Evolutionary conservation across 2,888 invertebrate species (phyloP), one percentile per base, ranked within the genome.

Genomic region (Phengaris alcon): DNA sequence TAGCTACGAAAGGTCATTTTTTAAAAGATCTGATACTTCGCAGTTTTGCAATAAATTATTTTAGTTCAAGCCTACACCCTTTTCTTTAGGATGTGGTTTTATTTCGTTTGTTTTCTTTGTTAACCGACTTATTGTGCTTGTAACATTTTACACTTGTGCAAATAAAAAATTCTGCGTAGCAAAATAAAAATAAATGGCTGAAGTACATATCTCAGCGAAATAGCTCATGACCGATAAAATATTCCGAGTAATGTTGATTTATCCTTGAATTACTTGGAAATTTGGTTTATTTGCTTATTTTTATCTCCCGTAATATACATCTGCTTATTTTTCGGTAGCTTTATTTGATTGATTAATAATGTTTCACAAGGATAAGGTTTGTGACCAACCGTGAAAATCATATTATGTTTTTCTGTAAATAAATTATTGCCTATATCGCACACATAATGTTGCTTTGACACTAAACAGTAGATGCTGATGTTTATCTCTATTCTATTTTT

Each of bases 401-500:
- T 22, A 22, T 4, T 48, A 48, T 35, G 35, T 35, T 35, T 35
- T 35, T 35, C 35, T 35, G 35, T 35, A 0, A 35, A 35, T 35
- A 3, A 35, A 3, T 35, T 35, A 35, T 48, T 3, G n/a, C 8
- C 15, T 59, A 9, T 59, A 22, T 59, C 15, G 15, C 22, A 22
- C 15, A 10, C 22, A 22, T 5, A 15, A 22, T 22, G 22, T n/a
- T 59, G 22, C 6, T 48, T 48, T 35, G 2, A 3, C 35, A 35
- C 35, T 57, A 15, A 15, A 57, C 57, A 57, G 57, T 15, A 57
- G 57, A 15, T 9, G 15, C 15, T 15, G 15, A 57, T 57, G 3
- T 2, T 13, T n/a, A 70, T 70, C 15, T 70, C 70, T 70, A 48
- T 70, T 12, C 70, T 70, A 70, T 70, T 70, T 70, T 70, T 51